Conservation (phyloP, 1,140 invertebrate species). For the Bombus affinis region DNA sequence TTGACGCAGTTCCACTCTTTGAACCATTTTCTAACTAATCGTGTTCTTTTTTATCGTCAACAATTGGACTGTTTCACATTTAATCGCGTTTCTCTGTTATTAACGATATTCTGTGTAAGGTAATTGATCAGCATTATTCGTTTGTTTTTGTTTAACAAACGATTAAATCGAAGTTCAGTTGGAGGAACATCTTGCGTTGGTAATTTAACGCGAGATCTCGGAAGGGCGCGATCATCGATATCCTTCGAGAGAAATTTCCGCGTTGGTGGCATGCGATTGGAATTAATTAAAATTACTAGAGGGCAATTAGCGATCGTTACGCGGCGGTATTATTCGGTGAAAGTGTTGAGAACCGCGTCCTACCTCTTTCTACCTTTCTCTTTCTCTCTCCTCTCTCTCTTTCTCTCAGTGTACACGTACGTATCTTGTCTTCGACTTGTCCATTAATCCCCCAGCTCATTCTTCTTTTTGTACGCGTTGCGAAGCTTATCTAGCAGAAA, state of each 20-base stretch:
- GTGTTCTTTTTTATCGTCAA: too few relatives aligned
- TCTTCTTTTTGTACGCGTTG: background rate
- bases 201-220: background rate
- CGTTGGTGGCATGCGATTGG: constrained; percentile 40
- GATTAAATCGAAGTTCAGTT: too few relatives aligned
- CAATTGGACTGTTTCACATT: too few relatives aligned
- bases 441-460: constrained; percentile 17
- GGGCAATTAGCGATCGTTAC: constrained; percentile 62
- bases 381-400: background rate
- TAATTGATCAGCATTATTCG: too few relatives aligned
- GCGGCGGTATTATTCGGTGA: constrained; percentile 65
- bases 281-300: constrained; percentile 63
- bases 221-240: constrained; percentile 28
- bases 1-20: too few relatives aligned
- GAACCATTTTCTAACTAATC: too few relatives aligned
- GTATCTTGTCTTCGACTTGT: background rate
- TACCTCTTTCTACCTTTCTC: constrained; percentile 11
- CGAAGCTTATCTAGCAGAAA: constrained; percentile 40
- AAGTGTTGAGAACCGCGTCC: constrained; percentile 67
- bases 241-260: constrained; percentile 41
- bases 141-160: too few relatives aligned
- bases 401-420: background rate
- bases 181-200: too few relatives aligned
- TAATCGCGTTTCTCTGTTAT: too few relatives aligned
- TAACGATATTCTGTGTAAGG: too few relatives aligned